phyloP scores from a whole-genome alignment of 1,140 invertebrate genomes.

The Campoletis sonorensis region DNA sequence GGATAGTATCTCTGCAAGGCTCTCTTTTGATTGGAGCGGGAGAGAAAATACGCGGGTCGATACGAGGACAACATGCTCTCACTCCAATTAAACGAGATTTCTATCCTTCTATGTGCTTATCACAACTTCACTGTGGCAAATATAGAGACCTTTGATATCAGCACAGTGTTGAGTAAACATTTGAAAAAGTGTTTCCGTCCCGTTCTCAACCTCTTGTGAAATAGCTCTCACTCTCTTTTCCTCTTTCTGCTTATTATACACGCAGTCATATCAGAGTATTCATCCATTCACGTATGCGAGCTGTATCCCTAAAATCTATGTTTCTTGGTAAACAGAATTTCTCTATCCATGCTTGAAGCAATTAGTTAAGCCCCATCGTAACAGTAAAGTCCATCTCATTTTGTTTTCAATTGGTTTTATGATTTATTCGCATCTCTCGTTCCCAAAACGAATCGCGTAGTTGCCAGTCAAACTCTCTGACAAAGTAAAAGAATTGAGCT shows the following conservation, averaged over 20 bases:
- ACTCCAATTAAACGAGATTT: background rate
- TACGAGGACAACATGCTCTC: constrained; percentile 30
- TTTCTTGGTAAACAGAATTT: background rate
- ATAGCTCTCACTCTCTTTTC: background rate
- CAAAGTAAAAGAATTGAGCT: background rate
- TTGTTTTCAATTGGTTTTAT: background rate
- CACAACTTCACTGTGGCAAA: constrained; percentile 9
- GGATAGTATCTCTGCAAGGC: constrained; percentile 18
- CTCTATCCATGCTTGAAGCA: background rate
- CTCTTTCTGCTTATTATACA: background rate
- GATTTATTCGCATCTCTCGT: background rate
- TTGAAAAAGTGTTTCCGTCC: constrained; percentile 33
- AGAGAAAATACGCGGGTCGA: constrained; percentile 13
- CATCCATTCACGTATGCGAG: background rate
- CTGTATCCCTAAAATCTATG: no score
- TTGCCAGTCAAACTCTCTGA: background rate
- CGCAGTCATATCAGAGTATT: background rate
- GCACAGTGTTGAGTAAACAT: constrained; percentile 13
- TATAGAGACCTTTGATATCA: constrained; percentile 21
- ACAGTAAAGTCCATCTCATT: background rate
- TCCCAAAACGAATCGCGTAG: background rate
- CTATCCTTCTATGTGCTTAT: constrained; percentile 5
- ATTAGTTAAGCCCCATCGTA: background rate
- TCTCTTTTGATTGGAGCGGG: constrained; percentile 32
- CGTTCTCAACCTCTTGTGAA: constrained; percentile 7